Percentiles rank a stretch among this genome's conserved stretches.
These are phyloP conservation scores for Unio pictorum DNA, from an alignment of 2,888 invertebrate species.

Conservation along the genomic window DNA sequence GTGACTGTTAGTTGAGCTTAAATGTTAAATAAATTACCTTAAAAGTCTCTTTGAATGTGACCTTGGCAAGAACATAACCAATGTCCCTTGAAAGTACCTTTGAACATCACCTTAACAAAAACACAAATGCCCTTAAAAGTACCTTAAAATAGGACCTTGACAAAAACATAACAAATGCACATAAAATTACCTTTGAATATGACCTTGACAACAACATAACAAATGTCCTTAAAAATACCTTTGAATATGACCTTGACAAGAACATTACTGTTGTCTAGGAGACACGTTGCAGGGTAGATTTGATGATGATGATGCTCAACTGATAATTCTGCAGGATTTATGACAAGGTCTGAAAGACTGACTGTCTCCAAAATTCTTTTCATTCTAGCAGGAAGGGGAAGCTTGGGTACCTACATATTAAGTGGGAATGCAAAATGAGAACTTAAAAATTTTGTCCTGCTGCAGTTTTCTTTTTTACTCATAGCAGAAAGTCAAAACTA, in stretches of 20 bases:
- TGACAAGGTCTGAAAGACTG: constrained; percentile 44
- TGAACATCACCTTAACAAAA: constrained; percentile 27
- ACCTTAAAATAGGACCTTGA: constrained; percentile 30
- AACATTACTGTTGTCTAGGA: constrained; percentile 30
- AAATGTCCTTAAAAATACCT: constrained; percentile 8
- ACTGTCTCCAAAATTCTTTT: constrained; percentile 23
- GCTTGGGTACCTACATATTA: constrained; percentile 12
- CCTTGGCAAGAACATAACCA: too few species aligned
- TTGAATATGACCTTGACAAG: constrained; percentile 27
- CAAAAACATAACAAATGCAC: constrained; percentile 12
- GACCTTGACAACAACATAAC: constrained; percentile 31
- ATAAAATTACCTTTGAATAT: constrained; percentile 10
- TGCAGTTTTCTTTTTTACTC: too few species aligned
- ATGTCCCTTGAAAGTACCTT: constrained; percentile 6
- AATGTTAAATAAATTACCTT: too few species aligned
- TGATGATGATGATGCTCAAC: constrained; percentile 25
- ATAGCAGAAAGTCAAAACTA: too few species aligned
- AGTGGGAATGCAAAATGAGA: too few species aligned
- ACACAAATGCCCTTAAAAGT: constrained; percentile 1
- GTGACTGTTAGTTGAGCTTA: too few species aligned
- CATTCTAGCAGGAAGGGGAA: constrained; percentile 41
- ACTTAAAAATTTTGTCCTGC: too few species aligned
- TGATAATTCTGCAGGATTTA: constrained; percentile 36
- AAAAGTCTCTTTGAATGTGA: too few species aligned
- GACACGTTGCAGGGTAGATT: constrained; percentile 42